These are phyloP conservation scores for Teleogryllus oceanicus DNA, from an alignment of 2,888 invertebrate genomes.

Conservation along the genomic window DNA sequence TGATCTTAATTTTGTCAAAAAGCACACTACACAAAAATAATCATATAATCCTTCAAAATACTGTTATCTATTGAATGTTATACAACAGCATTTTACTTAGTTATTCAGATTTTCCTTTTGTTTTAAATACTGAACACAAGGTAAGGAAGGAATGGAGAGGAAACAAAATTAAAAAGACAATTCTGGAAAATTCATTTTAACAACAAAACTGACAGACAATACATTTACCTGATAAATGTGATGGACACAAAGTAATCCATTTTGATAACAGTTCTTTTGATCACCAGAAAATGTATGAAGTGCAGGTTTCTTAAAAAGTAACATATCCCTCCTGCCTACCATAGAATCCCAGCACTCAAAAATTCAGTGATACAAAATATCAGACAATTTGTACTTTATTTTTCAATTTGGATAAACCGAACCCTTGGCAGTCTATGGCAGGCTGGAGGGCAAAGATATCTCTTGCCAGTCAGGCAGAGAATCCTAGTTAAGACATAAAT, in stretches of 20 bases:
- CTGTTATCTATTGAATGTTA: too few species aligned
- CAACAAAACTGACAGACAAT: slow-evolving; percentile 33
- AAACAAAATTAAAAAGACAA: not conserved
- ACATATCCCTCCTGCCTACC: slow-evolving; percentile 26
- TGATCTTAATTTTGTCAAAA: too few species aligned
- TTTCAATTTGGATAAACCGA: slow-evolving; percentile 28
- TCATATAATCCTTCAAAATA: too few species aligned
- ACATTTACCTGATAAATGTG: slow-evolving; percentile 28
- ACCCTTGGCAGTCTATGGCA: slow-evolving; percentile 21
- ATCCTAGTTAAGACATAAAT: slow-evolving; percentile 20
- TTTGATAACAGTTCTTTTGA: not conserved
- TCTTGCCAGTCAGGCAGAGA: not conserved
- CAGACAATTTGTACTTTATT: slow-evolving; percentile 34
- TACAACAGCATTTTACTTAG: too few species aligned
- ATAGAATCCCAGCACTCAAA: slow-evolving; percentile 18
- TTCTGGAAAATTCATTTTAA: slow-evolving; percentile 28
- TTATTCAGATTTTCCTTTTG: too few species aligned
- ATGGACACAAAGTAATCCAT: not conserved
- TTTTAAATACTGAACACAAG: not conserved
- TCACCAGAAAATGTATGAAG: slow-evolving; percentile 21
- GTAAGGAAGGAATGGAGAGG: not conserved
- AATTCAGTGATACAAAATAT: slow-evolving; percentile 29
- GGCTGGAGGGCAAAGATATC: slow-evolving; percentile 26
- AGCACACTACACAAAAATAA: too few species aligned
- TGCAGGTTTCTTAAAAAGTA: slow-evolving; percentile 25